These are phyloP conservation scores for Erannis defoliaria DNA, from an alignment of 2,888 invertebrate species.

Conservation along the genomic window DNA sequence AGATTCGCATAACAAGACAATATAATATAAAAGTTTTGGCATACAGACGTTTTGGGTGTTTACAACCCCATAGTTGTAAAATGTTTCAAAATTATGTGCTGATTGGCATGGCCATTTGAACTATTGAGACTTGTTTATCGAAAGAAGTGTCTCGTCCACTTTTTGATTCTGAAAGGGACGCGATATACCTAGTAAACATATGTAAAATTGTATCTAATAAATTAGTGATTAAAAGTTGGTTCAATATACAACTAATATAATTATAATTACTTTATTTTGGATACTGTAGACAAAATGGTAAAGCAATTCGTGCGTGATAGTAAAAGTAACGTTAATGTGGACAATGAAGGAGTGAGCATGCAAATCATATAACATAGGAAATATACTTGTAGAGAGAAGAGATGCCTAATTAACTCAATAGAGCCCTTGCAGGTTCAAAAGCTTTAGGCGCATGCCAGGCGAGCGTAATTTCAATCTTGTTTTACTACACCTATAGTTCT, in stretches of 20 bases:
- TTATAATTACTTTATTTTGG: conserved; percentile 52
- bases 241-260: conserved; percentile 47
- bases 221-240: conserved; percentile 56
- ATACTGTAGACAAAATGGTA: conserved; percentile 50
- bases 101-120: conserved; percentile 57
- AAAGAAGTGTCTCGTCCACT: conserved; percentile 49
- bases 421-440: not conserved
- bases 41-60: conserved; percentile 74
- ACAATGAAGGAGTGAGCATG: conserved; percentile 32
- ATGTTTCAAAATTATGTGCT: conserved; percentile 48
- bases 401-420: not conserved
- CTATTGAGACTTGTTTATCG: conserved; percentile 49
- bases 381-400: not conserved
- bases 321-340: conserved; percentile 38
- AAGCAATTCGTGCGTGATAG: conserved; percentile 57
- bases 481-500: not conserved
- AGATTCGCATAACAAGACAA: conserved; percentile 76
- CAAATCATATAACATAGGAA: not conserved
- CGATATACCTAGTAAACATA: conserved; percentile 54
- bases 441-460: not conserved
- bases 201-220: conserved; percentile 45
- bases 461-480: not conserved
- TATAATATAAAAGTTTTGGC: conserved; percentile 71
- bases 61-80: conserved; percentile 69
- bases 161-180: conserved; percentile 47